phyloP scores from a whole-genome alignment of 2,888 invertebrate genomes.

The Trypoxylon attenuatum region DNA sequence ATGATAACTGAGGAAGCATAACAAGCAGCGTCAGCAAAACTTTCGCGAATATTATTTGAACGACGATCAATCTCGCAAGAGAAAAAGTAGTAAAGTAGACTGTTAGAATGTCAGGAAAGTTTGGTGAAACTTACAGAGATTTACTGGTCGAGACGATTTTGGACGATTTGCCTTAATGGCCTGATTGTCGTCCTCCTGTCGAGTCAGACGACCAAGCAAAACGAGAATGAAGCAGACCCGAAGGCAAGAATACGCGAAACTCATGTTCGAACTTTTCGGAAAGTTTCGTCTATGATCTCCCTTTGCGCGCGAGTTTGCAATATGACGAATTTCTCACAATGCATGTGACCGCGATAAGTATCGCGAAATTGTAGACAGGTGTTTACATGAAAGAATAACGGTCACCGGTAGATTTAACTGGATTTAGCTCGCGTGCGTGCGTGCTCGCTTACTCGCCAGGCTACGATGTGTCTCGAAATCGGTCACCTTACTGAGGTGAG shows the following conservation, averaged over 20 bases:
- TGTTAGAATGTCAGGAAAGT: too few relatives aligned
- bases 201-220: not conserved
- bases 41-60: too few relatives aligned
- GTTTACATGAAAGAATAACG: too few relatives aligned
- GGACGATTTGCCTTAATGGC: not conserved
- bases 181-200: not conserved
- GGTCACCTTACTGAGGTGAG: conserved; percentile 36
- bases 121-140: conserved; percentile 57
- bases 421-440: too few relatives aligned
- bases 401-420: too few relatives aligned
- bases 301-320: too few relatives aligned
- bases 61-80: not conserved
- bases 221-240: conserved; percentile 1
- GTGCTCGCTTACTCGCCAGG: too few relatives aligned
- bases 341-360: too few relatives aligned
- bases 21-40: too few relatives aligned
- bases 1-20: conserved; percentile 69
- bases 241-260: not conserved
- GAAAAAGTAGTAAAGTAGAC: not conserved
- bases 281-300: too few relatives aligned
- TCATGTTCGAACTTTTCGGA: not conserved
- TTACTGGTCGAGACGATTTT: conserved; percentile 49
- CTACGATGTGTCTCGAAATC: conserved; percentile 25
- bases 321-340: too few relatives aligned
- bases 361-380: too few relatives aligned